These are phyloP conservation scores for Benthosema pterotum DNA, from an alignment of 2,797 vertebrate species.

Conservation along the genomic window DNA sequence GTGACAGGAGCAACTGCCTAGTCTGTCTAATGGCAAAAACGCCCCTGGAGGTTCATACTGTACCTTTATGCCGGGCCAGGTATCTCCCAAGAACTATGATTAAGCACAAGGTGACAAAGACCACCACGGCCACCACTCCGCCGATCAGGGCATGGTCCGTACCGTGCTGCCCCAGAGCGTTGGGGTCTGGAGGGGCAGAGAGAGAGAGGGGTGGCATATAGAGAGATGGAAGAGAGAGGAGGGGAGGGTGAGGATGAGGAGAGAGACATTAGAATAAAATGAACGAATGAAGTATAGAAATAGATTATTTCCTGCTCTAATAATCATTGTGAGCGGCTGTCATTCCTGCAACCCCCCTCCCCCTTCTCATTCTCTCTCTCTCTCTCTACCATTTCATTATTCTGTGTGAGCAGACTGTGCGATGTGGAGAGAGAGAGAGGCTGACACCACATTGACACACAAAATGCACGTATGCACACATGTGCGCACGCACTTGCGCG, in stretches of 20 bases:
- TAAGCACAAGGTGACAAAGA: constrained; percentile 98
- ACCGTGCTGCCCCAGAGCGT: constrained; percentile 88
- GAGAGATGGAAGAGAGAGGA: background rate
- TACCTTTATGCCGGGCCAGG: constrained; percentile 99
- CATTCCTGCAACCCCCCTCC: constrained; percentile 27
- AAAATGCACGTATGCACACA: background rate
- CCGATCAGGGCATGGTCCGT: constrained; percentile 98
- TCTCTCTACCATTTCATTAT: constrained; percentile 30
- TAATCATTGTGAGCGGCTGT: constrained; percentile 57
- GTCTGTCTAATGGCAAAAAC: no score
- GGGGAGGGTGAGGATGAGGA: background rate
- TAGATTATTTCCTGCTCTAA: constrained; percentile 64
- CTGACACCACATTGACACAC: constrained; percentile 28
- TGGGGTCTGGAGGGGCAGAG: constrained; percentile 85
- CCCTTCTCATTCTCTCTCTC: constrained; percentile 6
- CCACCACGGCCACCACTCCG: constrained; percentile 98
- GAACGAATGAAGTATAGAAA: constrained; percentile 35
- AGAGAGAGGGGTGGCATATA: constrained; percentile 4
- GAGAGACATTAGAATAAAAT: constrained; percentile 36
- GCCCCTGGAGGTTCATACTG: no score
- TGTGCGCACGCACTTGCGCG: background rate
- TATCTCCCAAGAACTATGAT: constrained; percentile 98
- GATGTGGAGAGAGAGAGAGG: constrained; percentile 10
- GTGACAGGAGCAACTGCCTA: no score
- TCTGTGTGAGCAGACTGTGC: constrained; percentile 48